Conservation (phyloP, 2,888 invertebrate genomes). For the Pheosia gnoma region DNA sequence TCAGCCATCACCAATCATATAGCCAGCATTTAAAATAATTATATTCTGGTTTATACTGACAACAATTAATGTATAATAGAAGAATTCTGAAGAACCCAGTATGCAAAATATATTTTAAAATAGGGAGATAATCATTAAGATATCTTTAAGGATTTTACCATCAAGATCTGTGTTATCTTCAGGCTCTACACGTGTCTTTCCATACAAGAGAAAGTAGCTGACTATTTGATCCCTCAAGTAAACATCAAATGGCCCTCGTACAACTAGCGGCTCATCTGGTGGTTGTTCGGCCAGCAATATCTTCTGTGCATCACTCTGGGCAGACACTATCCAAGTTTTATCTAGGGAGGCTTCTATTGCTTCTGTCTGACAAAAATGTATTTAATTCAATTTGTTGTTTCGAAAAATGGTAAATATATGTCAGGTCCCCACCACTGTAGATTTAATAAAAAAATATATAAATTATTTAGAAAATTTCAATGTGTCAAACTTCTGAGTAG, state of each 20-base stretch:
- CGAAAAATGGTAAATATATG: no score
- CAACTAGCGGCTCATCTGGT: constrained; percentile 86
- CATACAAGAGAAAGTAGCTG: constrained; percentile 92
- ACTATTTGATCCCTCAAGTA: constrained; percentile 90
- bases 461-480: no score
- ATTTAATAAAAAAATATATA: no score
- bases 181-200: constrained; percentile 82
- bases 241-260: constrained; percentile 93
- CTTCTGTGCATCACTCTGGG: constrained; percentile 91
- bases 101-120: neutral
- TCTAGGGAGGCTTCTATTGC: constrained; percentile 91
- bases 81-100: neutral
- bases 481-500: no score
- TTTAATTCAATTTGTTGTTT: neutral
- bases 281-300: constrained; percentile 86
- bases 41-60: no score
- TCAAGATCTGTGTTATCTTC: constrained; percentile 84
- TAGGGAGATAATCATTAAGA: neutral
- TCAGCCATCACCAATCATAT: no score
- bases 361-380: constrained; percentile 80
- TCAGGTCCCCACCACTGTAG: no score
- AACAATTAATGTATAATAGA: no score
- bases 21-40: no score
- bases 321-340: constrained; percentile 96
- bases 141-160: constrained; percentile 74